These are phyloP conservation scores for Amblyjoppa fuscipennis DNA, from an alignment of 2,888 invertebrate genomes.

Conservation along the genomic window DNA sequence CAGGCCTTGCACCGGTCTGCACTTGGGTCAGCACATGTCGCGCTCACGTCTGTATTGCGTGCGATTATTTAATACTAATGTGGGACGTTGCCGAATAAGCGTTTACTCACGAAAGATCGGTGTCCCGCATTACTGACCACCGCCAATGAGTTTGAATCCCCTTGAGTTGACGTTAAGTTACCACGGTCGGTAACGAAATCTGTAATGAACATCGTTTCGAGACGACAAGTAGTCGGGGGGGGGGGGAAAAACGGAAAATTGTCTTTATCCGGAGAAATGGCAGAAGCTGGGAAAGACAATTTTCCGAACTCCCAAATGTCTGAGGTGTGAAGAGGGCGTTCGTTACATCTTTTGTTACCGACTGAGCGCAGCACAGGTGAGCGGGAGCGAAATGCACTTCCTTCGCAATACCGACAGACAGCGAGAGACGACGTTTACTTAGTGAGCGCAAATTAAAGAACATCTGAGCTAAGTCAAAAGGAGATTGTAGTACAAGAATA, in stretches of 20 bases:
- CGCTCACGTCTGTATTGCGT: not conserved
- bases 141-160: constrained; percentile 16
- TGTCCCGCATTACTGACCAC: constrained; percentile 39
- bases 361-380: not conserved
- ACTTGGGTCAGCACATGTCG: constrained; percentile 19
- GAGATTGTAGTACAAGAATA: no score
- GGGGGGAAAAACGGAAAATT: no score
- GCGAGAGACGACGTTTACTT: no score
- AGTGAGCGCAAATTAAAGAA: no score
- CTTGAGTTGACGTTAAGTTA: constrained; percentile 14
- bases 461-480: no score
- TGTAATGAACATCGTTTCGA: not conserved
- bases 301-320: no score
- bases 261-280: not conserved
- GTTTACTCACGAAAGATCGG: constrained; percentile 9
- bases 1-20: not conserved
- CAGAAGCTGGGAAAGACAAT: no score
- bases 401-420: no score
- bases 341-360: not conserved
- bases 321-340: no score
- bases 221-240: no score
- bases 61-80: constrained; percentile 41
- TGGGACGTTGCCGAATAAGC: constrained; percentile 36
- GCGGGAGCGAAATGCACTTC: not conserved
- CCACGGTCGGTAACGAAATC: not conserved